phyloP scores from a whole-genome alignment of 2,888 invertebrate genomes.

The Proisotoma minuta region DNA sequence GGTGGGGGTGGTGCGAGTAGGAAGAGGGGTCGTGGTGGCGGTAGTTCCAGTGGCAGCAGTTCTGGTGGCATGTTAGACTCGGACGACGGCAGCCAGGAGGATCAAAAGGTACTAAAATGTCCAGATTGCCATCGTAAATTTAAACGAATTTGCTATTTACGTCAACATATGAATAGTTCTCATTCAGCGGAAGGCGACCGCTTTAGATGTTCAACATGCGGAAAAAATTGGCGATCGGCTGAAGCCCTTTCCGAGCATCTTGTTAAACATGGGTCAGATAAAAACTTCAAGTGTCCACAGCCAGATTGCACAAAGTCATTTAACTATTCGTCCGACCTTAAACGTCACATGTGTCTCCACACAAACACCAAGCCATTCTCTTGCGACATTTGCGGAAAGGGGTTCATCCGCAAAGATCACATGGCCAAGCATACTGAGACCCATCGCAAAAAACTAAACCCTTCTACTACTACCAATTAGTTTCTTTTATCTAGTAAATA shows the following conservation, averaged over 20 bases:
- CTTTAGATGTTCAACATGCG: conserved; percentile 77
- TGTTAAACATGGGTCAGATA: conserved; percentile 72
- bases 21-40: not conserved
- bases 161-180: conserved; percentile 85
- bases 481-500: too few species aligned
- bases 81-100: conserved; percentile 11
- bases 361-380: conserved; percentile 78
- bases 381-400: conserved; percentile 76
- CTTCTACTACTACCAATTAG: not conserved
- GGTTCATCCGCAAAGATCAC: conserved; percentile 85
- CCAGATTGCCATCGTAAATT: conserved; percentile 77
- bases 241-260: conserved; percentile 57
- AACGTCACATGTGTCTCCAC: conserved; percentile 80
- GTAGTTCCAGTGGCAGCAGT: too few species aligned
- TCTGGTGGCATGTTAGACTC: conserved; percentile 22
- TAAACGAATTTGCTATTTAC: conserved; percentile 79
- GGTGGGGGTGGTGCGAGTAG: not conserved
- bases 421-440: conserved; percentile 82
- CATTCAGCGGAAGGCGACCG: conserved; percentile 69
- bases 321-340: conserved; percentile 83
- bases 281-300: conserved; percentile 77
- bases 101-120: conserved; percentile 58
- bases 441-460: conserved; percentile 61
- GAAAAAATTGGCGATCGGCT: conserved; percentile 71
- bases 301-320: conserved; percentile 55